Evolutionary conservation across 2,888 invertebrate genomes (phyloP), one percentile per base, ranked within the genome.

Genomic region (Zygogramma bicolorata): DNA sequence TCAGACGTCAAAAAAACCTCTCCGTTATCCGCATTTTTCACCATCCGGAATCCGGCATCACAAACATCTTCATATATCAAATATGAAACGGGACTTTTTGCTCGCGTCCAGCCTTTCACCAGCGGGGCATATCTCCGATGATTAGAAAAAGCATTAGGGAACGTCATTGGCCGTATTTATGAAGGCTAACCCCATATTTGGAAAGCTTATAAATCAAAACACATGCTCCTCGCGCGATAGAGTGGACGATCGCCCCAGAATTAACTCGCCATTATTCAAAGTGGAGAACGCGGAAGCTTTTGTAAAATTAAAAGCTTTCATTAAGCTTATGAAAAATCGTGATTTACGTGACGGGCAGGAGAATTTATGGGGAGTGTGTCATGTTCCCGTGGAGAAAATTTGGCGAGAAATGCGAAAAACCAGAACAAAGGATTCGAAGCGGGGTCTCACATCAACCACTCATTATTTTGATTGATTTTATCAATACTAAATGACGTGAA

Each of bases 251-350:
- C 80, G 77, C 62, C 46, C 79, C 75, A 77, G 82, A 82, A 83
- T 83, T 82, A 83, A 81, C 82, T 82, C 81, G 80, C 82, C 81
- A 81, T 82, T 83, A 82, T 83, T 82, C 81, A 79, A 77, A 79
- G 78, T 76, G 79, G 74, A 70, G 75, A 65, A 62, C 70, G 62
- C n/a, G 40, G 61, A 66, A 60, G 75, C 79, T 76, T 75, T 77
- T 80, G 78, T 74, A 71, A 80, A 78, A 80, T 80, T 79, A 80
- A 79, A 80, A 75, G 79, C 76, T 77, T 78, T 77, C 74, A 72
- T 77, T 77, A 76, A 75, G 74, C 71, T 72, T 73, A 77, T 74
- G 74, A 75, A 74, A 77, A 77, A 77, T 75, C 75, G 68, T 74
- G 72, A 75, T 75, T 77, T 76, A 70, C 73, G 69, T 73, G 73